Base-by-base conservation (phyloP, 2,797 vertebrate genomes). In the Dendrocincla tyrannina region DNA sequence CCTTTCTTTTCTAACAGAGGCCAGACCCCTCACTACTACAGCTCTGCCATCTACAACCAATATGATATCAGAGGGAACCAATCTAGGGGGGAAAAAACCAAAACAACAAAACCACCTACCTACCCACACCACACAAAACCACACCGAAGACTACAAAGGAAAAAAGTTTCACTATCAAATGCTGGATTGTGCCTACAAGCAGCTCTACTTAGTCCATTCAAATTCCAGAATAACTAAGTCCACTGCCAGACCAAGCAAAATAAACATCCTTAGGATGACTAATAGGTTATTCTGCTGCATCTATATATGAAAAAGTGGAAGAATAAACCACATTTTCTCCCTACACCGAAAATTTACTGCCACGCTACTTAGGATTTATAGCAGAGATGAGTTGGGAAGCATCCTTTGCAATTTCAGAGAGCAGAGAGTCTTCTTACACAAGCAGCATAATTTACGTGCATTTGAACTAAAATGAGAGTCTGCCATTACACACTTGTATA, bases 1-100 rank as follows among this genome's bases (percentile, higher is more conserved):
- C 30, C 30, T 53, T 53, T 4, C 13, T 33, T 39, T 39, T 49
- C 25, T 64, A 46, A 27, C 13, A 46, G 7, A 44, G 10, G 14
- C 25, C 39, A 86, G 44, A 47, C 4, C 12, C 6, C n/a, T 70
- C 3, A 0, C 24, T 24, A 46, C 28, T 27, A 1, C 11, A 50
- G 30, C 35, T 55, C 46, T 30, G 14, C 15, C 25, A 74, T 6
- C 44, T 55, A 59, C 13, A 86, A 41, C 17, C n/a, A 58, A 39
- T 32, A 35, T 15, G 30, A 11, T 3, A 47, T 3, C 2, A 24
- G 5, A 52, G 6, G n/a, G 11, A 68, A 47, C 1, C 3, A 11
- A 46, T 2, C 0, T 0, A 3, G 3, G 1, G 1, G 4, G 6
- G 6, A 7, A 3, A n/a, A 46, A 11, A 18, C 5, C 44, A 35